phyloP scores from a whole-genome alignment of 2,113 vertebrate species.

The Podiceps cristatus region DNA sequence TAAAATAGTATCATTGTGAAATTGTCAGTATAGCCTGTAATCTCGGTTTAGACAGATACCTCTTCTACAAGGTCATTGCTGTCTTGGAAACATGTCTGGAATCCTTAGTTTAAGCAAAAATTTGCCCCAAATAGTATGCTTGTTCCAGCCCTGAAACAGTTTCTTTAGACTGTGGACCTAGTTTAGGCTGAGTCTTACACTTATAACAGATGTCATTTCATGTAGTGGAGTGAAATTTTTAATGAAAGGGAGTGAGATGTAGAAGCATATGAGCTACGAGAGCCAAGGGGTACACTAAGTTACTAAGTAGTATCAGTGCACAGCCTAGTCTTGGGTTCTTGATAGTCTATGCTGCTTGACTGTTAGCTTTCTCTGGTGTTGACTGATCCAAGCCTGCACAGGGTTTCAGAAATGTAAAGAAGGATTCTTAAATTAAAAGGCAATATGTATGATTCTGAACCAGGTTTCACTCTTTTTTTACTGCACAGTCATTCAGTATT shows the following conservation, averaged over 20 bases:
- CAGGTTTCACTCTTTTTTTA: background rate
- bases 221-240: background rate
- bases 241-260: background rate
- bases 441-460: background rate
- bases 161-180: background rate
- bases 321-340: background rate
- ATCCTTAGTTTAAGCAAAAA: background rate
- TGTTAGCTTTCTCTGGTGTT: background rate
- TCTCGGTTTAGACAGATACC: background rate
- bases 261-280: background rate
- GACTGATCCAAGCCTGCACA: background rate
- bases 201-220: background rate
- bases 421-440: background rate
- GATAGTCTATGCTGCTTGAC: background rate
- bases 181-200: background rate
- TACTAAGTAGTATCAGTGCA: background rate
- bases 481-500: background rate
- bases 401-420: background rate
- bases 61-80: background rate
- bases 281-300: background rate
- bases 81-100: background rate
- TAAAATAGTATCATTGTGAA: background rate
- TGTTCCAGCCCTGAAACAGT: background rate
- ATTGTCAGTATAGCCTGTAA: background rate
- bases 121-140: background rate